Evolutionary conservation across 1,140 invertebrate genomes (phyloP).

Genomic region (Fopius arisanus): DNA sequence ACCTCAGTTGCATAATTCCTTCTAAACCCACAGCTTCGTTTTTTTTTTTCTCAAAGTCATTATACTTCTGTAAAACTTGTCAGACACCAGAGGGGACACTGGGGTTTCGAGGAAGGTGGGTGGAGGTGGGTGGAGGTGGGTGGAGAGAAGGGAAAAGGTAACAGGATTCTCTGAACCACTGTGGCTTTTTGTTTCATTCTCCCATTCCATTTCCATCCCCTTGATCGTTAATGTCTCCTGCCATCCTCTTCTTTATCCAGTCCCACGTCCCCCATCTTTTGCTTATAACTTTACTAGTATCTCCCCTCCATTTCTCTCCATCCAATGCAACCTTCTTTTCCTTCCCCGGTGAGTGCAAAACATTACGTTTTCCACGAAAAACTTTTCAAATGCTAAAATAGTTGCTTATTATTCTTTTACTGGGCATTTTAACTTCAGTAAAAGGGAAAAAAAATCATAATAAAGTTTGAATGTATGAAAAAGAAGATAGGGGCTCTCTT

Average conservation of each 20-base stretch:
- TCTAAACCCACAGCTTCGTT: neutral
- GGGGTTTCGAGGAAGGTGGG: neutral
- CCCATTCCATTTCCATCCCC: neutral
- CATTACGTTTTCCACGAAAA: slow-evolving; percentile 24
- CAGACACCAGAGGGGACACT: slow-evolving; percentile 8
- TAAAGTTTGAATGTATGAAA: slow-evolving; percentile 2
- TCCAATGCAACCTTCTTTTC: slow-evolving; percentile 5
- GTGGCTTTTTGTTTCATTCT: slow-evolving; percentile 3
- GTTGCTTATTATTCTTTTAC: slow-evolving; percentile 39
- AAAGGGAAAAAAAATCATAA: slow-evolving; percentile 1
- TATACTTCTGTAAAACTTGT: slow-evolving; percentile 17
- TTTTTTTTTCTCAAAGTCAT: slow-evolving; percentile 2
- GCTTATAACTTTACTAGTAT: neutral
- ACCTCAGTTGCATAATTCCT: neutral
- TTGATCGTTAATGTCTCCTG: neutral
- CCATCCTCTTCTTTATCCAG: neutral
- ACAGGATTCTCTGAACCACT: neutral
- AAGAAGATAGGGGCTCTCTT: slow-evolving; percentile 4
- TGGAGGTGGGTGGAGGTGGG: too few species aligned
- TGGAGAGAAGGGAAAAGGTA: neutral
- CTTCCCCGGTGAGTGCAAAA: slow-evolving; percentile 25
- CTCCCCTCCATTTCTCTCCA: neutral
- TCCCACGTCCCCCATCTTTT: neutral
- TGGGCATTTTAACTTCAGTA: slow-evolving; percentile 25
- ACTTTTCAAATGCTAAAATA: slow-evolving; percentile 29